phyloP scores from a whole-genome alignment of 2,113 vertebrate genomes.

The Sciurus niger region DNA sequence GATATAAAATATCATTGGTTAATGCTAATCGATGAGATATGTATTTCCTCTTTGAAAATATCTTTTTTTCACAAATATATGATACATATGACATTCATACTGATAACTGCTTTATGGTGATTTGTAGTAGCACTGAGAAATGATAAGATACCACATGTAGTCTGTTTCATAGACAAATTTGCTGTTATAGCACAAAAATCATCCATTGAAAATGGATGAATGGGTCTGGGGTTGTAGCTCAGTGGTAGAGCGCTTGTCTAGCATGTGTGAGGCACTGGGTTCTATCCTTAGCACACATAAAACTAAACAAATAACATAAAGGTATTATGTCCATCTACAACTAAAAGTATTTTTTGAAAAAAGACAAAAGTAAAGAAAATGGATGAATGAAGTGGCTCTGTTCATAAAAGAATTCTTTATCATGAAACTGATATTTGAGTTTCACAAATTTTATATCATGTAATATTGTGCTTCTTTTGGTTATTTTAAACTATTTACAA shows the following conservation, averaged over 20 bases:
- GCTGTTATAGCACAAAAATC: background rate
- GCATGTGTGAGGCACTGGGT: no score
- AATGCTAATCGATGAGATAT: slow-evolving; percentile 2
- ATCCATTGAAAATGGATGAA: background rate
- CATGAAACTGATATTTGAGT: slow-evolving; percentile 8
- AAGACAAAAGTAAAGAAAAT: background rate
- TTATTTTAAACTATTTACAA: background rate
- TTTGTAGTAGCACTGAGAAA: slow-evolving; percentile 23
- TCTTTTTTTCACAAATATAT: background rate
- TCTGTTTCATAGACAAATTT: background rate
- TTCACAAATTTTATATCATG: slow-evolving; percentile 2
- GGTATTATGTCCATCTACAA: no score
- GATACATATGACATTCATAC: background rate
- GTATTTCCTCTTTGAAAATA: slow-evolving; percentile 50
- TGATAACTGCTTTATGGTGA: background rate
- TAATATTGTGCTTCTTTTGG: background rate
- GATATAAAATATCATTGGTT: slow-evolving; percentile 34
- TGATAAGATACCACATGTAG: background rate
- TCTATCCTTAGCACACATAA: no score
- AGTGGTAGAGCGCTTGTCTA: no score
- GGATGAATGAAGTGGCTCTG: background rate
- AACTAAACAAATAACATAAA: no score
- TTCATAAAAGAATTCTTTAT: slow-evolving; percentile 32
- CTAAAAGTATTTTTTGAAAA: no score
- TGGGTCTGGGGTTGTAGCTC: background rate